Evolutionary conservation across 2,888 invertebrate genomes (phyloP).

Genomic region (Melieria omissa): DNA sequence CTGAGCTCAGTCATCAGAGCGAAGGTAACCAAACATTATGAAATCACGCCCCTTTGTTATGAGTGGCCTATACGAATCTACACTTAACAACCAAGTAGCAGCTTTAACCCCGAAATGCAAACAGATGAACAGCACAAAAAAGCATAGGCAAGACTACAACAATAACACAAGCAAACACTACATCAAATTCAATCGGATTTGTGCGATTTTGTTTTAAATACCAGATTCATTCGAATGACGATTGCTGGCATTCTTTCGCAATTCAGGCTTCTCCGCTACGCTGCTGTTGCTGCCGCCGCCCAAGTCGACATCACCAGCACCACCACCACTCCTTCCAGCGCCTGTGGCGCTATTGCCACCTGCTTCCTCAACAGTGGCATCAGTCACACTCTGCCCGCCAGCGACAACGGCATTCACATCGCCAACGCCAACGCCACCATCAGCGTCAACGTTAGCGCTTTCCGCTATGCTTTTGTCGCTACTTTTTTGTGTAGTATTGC

Average conservation of each 20-base stretch:
- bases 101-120: not conserved
- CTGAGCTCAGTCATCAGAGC: no score
- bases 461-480: no score
- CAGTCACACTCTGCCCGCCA: no score
- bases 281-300: constrained; percentile 30
- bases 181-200: no score
- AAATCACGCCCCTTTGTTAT: no score
- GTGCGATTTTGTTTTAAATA: constrained; percentile 49
- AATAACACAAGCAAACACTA: constrained; percentile 9
- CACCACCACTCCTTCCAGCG: constrained; percentile 11
- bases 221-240: constrained; percentile 67
- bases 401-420: no score
- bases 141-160: constrained; percentile 37
- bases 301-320: constrained; percentile 36
- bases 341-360: constrained; percentile 3
- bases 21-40: no score
- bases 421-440: not conserved
- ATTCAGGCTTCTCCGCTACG: constrained; percentile 58
- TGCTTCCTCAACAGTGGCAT: constrained; percentile 6
- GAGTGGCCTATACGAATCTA: no score
- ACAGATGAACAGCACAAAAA: constrained; percentile 21
- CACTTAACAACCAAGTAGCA: not conserved
- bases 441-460: not conserved
- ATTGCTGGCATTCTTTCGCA: constrained; percentile 62
- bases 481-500: no score